These are phyloP conservation scores for Drosophila malerkotliana DNA, from an alignment of 1,140 invertebrate genomes.

Conservation along the genomic window DNA sequence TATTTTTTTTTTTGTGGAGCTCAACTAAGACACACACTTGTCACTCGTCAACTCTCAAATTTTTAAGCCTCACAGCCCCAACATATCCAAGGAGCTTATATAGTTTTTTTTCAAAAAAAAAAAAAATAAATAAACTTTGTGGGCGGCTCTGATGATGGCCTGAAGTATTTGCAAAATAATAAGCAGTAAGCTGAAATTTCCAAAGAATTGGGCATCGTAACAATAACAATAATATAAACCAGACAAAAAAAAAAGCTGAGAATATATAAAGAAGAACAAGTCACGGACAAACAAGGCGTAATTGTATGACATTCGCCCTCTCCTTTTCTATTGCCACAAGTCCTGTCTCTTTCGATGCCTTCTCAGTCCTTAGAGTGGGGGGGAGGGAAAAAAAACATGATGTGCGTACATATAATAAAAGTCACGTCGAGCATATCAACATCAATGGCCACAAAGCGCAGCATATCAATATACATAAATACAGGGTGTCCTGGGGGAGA, in stretches of 20 bases:
- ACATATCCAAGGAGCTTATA: conserved; percentile 33
- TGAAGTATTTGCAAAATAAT: conserved; percentile 67
- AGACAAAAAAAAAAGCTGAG: conserved; percentile 17
- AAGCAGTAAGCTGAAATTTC: conserved; percentile 51
- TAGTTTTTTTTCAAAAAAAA: conserved; percentile 11
- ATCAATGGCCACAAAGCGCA: conserved; percentile 60
- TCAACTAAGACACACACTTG: conserved; percentile 42
- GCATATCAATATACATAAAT: conserved; percentile 47
- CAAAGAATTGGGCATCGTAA: conserved; percentile 53
- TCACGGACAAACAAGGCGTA: conserved; percentile 54
- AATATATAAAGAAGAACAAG: conserved; percentile 26
- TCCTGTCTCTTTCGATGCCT: background rate
- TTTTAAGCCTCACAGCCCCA: conserved; percentile 35
- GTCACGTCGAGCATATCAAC: conserved; percentile 70
- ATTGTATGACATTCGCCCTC: conserved; percentile 53
- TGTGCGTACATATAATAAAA: conserved; percentile 21
- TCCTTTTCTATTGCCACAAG: conserved; percentile 23
- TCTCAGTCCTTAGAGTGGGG: too few species aligned
- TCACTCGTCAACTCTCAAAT: conserved; percentile 35
- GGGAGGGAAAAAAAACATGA: background rate
- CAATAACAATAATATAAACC: conserved; percentile 52
- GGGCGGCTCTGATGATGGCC: conserved; percentile 2
- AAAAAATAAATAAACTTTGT: background rate
- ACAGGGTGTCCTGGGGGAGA: conserved; percentile 13
- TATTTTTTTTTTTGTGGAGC: background rate